phyloP scores from a whole-genome alignment of 37 sponge, comb jelly and placozoan species.

The Ianthella basta region DNA sequence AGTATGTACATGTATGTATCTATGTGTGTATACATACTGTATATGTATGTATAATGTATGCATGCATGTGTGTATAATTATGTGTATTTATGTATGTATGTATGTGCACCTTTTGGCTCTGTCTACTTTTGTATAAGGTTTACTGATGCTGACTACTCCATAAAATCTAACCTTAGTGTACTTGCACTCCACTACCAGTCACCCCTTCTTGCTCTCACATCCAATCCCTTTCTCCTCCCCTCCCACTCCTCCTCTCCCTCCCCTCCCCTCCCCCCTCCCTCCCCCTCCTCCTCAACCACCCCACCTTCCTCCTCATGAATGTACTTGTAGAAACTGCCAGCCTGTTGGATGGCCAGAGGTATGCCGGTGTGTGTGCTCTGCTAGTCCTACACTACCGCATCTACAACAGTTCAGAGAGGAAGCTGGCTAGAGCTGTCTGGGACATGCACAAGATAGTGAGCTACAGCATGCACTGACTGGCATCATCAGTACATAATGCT shows the following conservation, averaged over 20 bases:
- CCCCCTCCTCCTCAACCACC: no score
- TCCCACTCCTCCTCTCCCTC: neutral
- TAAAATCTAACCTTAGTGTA: no score
- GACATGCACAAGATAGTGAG: slow-evolving; percentile 89
- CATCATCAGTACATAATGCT: neutral
- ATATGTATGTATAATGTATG: neutral
- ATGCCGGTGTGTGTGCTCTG: slow-evolving; percentile 78
- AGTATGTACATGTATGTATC: slow-evolving; percentile 2
- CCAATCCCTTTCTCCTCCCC: neutral
- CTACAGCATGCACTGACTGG: neutral
- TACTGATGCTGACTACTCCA: no score
- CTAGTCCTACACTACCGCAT: slow-evolving; percentile 73
- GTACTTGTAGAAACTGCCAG: neutral
- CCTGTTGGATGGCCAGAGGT: slow-evolving; percentile 16
- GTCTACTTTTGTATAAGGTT: neutral
- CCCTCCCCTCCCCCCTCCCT: no score
- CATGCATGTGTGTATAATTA: neutral
- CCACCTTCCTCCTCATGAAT: no score
- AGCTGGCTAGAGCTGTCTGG: slow-evolving; percentile 76
- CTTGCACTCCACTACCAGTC: neutral
- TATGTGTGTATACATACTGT: slow-evolving; percentile 8
- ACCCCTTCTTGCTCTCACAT: neutral
- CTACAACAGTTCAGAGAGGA: slow-evolving; percentile 76
- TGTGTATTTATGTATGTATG: neutral
- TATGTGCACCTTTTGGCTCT: neutral